Base-by-base conservation (phyloP, 2,888 invertebrate species). In the Ichneumon xanthorius region DNA sequence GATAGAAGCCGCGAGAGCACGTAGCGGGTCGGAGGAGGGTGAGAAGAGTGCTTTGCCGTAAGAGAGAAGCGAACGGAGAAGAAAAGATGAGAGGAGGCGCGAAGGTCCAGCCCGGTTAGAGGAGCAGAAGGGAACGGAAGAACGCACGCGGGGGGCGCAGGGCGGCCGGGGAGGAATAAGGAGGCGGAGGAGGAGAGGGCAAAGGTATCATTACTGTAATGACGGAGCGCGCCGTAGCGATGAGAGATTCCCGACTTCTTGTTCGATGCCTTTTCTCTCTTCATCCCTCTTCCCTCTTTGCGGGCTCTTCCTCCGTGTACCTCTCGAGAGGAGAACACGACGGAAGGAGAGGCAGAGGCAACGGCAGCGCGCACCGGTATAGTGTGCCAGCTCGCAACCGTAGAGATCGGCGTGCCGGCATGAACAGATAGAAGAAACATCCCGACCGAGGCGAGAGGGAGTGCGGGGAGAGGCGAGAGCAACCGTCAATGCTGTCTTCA, bases 161-260 rank as follows among this genome's bases (percentile, higher is more conserved):
- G 19, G 37, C 40, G 22, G 63, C 33, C 14, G n/a, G 71, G 61
- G 53, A 70, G 33, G 14, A 71, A 78, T 73, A 78, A 78, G 84
- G 65, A 82, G 67, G 72, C 78, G 85, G 55, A 79, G 80, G 68
- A 14, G 72, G 79, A 82, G 79, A 85, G 85, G 82, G 86, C 84
- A 86, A 90, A 89, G 92, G 91, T 92, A 92, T 92, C 92, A 92
- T 92, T 92, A 92, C 90, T 87, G 91, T 92, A 92, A 92, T 92
- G 91, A 92, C 89, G 91, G 91, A 91, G 90, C 87, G 86, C 88
- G 88, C 88, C 81, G 80, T 80, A 87, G 89, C 88, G 89, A 89
- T 88, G 88, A 89, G 88, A 88, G 88, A 90, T 89, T 88, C 87
- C 83, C 83, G 86, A 87, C 84, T 87, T 87, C 80, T 86, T 86